A percentile compares a stretch with the other conserved stretches of the same genome.
These are phyloP conservation scores for Dysdera silvatica DNA, from an alignment of 1,140 invertebrate species.

Conservation along the genomic window DNA sequence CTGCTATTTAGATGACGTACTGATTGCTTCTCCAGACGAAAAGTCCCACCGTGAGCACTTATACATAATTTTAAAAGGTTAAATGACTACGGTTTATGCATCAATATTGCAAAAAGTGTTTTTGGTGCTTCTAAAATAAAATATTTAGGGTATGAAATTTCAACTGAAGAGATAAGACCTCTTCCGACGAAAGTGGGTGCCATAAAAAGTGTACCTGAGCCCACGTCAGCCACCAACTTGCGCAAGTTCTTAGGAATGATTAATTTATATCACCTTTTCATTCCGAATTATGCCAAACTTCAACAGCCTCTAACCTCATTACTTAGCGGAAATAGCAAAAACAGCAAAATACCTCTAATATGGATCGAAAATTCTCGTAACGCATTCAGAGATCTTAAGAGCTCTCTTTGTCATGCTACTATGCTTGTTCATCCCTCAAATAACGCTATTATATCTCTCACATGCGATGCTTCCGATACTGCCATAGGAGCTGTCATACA, in stretches of 20 bases:
- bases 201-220: constrained; percentile 34
- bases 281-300: not conserved
- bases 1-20: constrained; percentile 34
- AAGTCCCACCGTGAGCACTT: constrained; percentile 42
- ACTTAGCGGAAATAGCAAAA: not conserved
- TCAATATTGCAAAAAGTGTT: constrained; percentile 34
- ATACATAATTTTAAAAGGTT: constrained; percentile 39
- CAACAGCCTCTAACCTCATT: not conserved
- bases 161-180: constrained; percentile 21
- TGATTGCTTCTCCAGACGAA: constrained; percentile 42
- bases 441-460: not conserved
- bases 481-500: constrained; percentile 18
- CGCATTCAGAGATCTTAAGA: constrained; percentile 43
- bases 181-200: not conserved
- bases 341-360: not conserved
- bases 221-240: constrained; percentile 35
- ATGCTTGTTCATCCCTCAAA: not conserved
- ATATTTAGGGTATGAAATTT: constrained; percentile 24
- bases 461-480: constrained; percentile 22
- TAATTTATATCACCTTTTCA: constrained; percentile 40
- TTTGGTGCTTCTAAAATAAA: constrained; percentile 13
- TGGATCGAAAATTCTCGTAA: constrained; percentile 27
- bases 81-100: constrained; percentile 34
- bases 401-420: constrained; percentile 28
- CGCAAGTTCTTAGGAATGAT: constrained; percentile 41